Evolutionary conservation across 2,888 invertebrate species (phyloP).

Genomic region (Acrobasis suavella): DNA sequence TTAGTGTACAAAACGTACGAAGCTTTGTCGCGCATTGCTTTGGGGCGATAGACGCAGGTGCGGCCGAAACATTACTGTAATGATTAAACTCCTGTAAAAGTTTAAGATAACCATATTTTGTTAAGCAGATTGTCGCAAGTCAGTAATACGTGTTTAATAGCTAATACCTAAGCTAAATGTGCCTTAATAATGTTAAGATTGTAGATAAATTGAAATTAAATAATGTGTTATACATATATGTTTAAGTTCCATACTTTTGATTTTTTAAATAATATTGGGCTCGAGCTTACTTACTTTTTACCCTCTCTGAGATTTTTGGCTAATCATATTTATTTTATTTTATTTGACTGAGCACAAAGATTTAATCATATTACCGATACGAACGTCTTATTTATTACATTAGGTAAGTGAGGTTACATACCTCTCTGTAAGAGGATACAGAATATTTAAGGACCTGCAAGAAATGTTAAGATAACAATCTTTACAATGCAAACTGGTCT

Average conservation of each 20-base stretch:
- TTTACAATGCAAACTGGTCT: neutral
- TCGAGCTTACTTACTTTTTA: neutral
- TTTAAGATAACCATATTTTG: slow-evolving; percentile 21
- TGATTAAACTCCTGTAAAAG: neutral
- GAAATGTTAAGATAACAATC: too few relatives aligned
- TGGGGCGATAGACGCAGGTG: too few relatives aligned
- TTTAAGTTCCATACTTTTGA: slow-evolving; percentile 19
- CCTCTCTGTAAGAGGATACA: neutral
- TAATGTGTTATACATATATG: slow-evolving; percentile 19
- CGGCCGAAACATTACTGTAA: too few relatives aligned
- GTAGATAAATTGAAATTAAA: slow-evolving; percentile 35
- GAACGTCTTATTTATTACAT: too few relatives aligned
- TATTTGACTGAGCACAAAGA: too few relatives aligned
- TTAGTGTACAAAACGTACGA: too few relatives aligned
- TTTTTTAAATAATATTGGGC: neutral
- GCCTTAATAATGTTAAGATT: slow-evolving; percentile 64
- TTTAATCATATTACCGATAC: too few relatives aligned
- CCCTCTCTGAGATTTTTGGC: too few relatives aligned
- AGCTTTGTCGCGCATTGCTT: too few relatives aligned
- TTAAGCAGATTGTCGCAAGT: slow-evolving; percentile 31
- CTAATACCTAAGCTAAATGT: slow-evolving; percentile 56
- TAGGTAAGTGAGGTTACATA: too few relatives aligned
- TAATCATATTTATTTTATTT: too few relatives aligned
- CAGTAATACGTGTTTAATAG: slow-evolving; percentile 42
- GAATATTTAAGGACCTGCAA: neutral